Evolutionary conservation across 2,797 vertebrate species (phyloP), one percentile per base, ranked within the genome.

Genomic region (Myotis myotis): DNA sequence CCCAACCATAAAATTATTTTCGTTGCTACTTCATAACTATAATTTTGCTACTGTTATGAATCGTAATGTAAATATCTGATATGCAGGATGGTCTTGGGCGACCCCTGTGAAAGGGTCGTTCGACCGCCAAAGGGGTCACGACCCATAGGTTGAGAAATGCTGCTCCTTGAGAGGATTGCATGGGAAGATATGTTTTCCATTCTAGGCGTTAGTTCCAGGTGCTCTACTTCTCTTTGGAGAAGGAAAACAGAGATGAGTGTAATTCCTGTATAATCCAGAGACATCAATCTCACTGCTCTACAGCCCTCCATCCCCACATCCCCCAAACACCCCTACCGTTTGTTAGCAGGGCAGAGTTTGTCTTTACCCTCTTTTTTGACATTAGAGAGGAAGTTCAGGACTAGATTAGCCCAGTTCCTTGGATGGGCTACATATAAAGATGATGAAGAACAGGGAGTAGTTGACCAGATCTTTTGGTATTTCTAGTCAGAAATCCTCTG

Each of bases 401-500:
- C 94, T 87, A 78, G 36, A 81, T 20, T 66, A 93, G 44, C 28
- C 12, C 22, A 28, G 8, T 51, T 47, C 49, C n/a, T 95, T 57
- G 25, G 25, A 22, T 93, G 74, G 10, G 41, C 53, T 71, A 11
- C 8, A 8, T 51, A 28, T 38, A 82, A 86, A 72, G 51, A 47
- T 47, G 47, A 47, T 80, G 23, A 93, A 68, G 33, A 82, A 90
- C 23, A 74, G 30, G 57, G 11, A 70, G 33, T 55, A 82, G 47
- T 49, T 86, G 81, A 41, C 60, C 11, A 71, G 23, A 78, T 93
- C 51, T 86, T 33, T 66, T 36, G 51, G 19, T 23, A 74, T 82
- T 95, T 79, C 41, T 89, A 70, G 49, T 72, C 25, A 93, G 72
- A 82, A 89, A 71, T 75, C 55, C 16, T 89, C 36, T 81, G 12